A percentile compares a stretch with the other conserved stretches of the same genome.
Conservation (phyloP, 2,888 invertebrate genomes). For the Tethea ocularis region DNA sequence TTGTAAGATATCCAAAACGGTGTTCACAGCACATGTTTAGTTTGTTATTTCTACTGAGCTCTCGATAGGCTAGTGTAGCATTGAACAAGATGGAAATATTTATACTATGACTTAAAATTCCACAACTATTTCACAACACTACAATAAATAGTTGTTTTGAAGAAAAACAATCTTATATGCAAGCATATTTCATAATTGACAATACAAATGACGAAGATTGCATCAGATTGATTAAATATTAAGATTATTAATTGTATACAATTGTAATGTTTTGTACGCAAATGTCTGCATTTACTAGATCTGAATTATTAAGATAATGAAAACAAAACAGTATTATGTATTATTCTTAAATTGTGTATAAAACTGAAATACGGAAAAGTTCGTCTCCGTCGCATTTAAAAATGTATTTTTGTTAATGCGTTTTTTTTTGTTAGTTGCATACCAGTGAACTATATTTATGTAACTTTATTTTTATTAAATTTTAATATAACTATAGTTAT, state of each 20-base stretch:
- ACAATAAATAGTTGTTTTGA: no score
- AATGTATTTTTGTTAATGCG: not conserved
- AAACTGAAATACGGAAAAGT: not conserved
- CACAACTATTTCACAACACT: no score
- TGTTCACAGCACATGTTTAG: no score
- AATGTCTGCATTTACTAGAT: conserved; percentile 2
- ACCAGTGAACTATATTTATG: conserved; percentile 5
- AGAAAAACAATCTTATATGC: no score
- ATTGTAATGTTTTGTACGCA: not conserved
- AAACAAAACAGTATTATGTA: not conserved
- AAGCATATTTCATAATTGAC: no score
- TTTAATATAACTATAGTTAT: not conserved
- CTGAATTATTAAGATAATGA: not conserved
- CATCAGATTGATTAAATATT: not conserved
- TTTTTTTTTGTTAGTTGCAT: conserved; percentile 4
- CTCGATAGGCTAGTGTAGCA: no score
- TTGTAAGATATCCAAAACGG: no score
- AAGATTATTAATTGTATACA: not conserved
- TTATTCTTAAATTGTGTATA: not conserved
- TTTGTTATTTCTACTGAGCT: no score
- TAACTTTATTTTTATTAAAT: conserved; percentile 3
- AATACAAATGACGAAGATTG: no score
- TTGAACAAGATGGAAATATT: no score
- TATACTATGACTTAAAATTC: not conserved
- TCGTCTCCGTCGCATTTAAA: not conserved